These are phyloP conservation scores for Goniozus legneri DNA, from an alignment of 1,140 invertebrate genomes.

Conservation along the genomic window DNA sequence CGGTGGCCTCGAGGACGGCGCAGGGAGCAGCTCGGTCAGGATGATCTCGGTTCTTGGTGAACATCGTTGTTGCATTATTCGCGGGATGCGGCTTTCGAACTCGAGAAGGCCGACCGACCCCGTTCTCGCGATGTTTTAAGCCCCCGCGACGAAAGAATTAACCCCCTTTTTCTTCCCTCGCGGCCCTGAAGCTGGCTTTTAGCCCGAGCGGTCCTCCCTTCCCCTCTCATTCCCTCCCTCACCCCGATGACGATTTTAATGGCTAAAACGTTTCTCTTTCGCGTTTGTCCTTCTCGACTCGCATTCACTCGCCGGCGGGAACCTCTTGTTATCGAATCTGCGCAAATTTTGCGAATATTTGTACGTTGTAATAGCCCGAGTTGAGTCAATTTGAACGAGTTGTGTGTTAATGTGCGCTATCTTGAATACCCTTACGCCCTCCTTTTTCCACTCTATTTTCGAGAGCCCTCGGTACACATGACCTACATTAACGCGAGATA, in stretches of 20 bases:
- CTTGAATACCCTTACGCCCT: too few species aligned
- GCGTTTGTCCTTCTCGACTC: background rate
- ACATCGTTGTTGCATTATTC: constrained; percentile 52
- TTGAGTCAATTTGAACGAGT: too few species aligned
- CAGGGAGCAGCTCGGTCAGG: constrained; percentile 17
- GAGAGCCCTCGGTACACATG: too few species aligned
- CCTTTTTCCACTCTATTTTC: too few species aligned
- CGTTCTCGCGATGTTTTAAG: constrained; percentile 14
- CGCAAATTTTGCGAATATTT: too few species aligned
- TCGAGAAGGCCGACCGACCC: constrained; percentile 29
- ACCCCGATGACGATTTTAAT: constrained; percentile 13
- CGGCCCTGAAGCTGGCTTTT: constrained; percentile 17
- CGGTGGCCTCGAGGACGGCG: constrained; percentile 29
- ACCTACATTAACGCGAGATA: too few species aligned
- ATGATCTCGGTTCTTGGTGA: constrained; percentile 25
- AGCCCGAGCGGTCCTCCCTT: background rate
- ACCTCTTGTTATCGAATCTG: background rate
- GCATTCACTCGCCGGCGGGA: background rate
- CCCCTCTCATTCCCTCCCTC: constrained; percentile 6
- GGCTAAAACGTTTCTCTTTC: background rate
- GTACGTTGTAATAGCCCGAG: too few species aligned
- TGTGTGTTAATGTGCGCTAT: too few species aligned
- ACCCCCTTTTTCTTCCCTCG: constrained; percentile 26
- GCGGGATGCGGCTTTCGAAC: constrained; percentile 43
- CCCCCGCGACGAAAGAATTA: constrained; percentile 31